phyloP scores from a whole-genome alignment of 2,113 vertebrate genomes.

The Oncorhynchus nerka region DNA sequence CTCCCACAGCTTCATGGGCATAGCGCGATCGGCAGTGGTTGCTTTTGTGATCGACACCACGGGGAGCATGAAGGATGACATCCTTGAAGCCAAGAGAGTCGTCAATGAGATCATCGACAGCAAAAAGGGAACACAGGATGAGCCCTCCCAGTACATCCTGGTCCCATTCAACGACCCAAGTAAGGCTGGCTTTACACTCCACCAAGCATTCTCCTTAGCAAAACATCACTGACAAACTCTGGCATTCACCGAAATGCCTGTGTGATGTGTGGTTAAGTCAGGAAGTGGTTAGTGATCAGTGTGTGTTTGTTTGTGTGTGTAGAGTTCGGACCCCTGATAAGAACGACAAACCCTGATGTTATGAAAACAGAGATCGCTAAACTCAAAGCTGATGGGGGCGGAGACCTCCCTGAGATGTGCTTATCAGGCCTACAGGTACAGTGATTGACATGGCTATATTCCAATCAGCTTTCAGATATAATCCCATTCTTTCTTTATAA shows the following conservation, averaged over 20 bases:
- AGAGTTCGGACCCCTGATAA: conserved; percentile 65
- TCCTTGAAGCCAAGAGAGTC: conserved; percentile 31
- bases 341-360: conserved; percentile 55
- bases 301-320: neutral
- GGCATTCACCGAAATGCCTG: neutral
- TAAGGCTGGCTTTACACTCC: conserved; percentile 25
- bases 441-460: neutral
- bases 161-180: conserved; percentile 76
- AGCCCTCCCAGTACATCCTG: conserved; percentile 75
- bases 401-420: conserved; percentile 68
- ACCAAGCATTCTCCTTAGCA: too few species aligned
- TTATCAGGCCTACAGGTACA: conserved; percentile 73
- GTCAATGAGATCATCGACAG: conserved; percentile 62
- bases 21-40: conserved; percentile 67
- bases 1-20: conserved; percentile 68
- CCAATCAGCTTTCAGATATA: neutral
- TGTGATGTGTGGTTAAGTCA: neutral
- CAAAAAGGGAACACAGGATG: conserved; percentile 70
- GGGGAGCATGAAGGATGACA: neutral
- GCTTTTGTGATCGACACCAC: conserved; percentile 77
- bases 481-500: too few species aligned
- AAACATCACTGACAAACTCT: too few species aligned
- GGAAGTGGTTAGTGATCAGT: conserved; percentile 3
- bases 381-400: conserved; percentile 37
- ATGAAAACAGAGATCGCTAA: conserved; percentile 66